Evolutionary conservation across 2,888 invertebrate species (phyloP), one percentile per base, ranked within the genome.

Genomic region (Drosophila nr. fundita): DNA sequence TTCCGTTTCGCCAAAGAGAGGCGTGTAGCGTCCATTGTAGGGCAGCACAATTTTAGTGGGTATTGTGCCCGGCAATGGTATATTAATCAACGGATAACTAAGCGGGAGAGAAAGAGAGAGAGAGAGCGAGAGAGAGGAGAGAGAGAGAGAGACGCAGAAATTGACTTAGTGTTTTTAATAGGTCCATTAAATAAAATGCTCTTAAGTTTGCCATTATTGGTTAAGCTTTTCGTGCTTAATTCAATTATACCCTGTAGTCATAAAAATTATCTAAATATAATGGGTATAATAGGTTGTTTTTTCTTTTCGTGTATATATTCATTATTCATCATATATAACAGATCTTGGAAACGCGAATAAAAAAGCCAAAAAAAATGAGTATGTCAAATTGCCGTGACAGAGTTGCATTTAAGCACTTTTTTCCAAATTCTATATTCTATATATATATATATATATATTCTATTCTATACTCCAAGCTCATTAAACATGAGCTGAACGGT

Each of bases 51-150:
- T 94, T 89, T 95, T 95, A 53, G 96, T 96, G 15, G 98, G 98
- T 80, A 96, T 96, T 89, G 97, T 98, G 70, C 98, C 98, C 24
- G 98, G 98, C 87, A 99, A 94, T 4, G 98, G 98, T 73, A 98
- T 95, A 94, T 97, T 96, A 80, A 97, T 94, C 72, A 98, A 93
- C 0, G 98, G 98, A 92, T 96, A 97, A 92, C 98, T 98, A 93
- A 40, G 94, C 94, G 58, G 69, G 66, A 61, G 57, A 64, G 58
- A 58, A 24, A 29, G 10, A 64, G 45, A 52, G 11, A 57, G 7
- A 6, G n/a, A 10, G 24, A 18, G 15, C 21, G 66, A 57, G 53
- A 24, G 24, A 24, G 1, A 24, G 32, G 32, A 15, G 21, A 30
- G n/a, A 11, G 32, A 13, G n/a, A 27, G 27, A 27, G n/a, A 21